Percentiles rank a stretch among this genome's conserved stretches.
These are phyloP conservation scores for Bufo bufo DNA, from an alignment of 2,113 vertebrate species.

Conservation along the genomic window DNA sequence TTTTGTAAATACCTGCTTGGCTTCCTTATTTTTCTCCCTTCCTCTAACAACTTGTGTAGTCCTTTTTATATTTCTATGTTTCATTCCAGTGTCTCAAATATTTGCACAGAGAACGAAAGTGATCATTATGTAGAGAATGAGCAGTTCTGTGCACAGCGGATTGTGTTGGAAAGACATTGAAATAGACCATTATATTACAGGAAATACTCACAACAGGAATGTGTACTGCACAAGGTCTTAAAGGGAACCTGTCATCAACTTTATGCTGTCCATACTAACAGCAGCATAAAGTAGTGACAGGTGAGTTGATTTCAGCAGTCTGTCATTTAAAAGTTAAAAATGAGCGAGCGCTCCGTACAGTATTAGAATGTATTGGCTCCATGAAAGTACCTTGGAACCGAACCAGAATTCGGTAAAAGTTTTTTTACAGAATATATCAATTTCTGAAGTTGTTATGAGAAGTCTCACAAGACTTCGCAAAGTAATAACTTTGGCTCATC, in stretches of 20 bases:
- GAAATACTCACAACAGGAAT: conserved; percentile 34
- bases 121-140: conserved; percentile 11
- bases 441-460: too few species aligned
- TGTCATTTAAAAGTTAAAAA: too few species aligned
- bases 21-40: conserved; percentile 54
- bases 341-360: too few species aligned
- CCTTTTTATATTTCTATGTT: conserved; percentile 56
- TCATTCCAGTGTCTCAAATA: conserved; percentile 63
- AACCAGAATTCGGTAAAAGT: too few species aligned
- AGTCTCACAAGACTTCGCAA: too few species aligned
- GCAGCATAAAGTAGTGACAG: too few species aligned
- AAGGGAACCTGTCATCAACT: neutral
- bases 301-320: too few species aligned
- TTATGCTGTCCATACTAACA: too few species aligned
- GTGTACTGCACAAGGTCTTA: conserved; percentile 20
- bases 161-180: conserved; percentile 42
- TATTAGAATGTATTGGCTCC: too few species aligned
- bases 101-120: conserved; percentile 38
- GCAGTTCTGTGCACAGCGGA: neutral
- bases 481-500: too few species aligned
- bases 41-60: conserved; percentile 37
- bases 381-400: too few species aligned
- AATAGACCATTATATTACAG: conserved; percentile 31
- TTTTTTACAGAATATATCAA: too few species aligned
- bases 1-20: conserved; percentile 24